A percentile compares a stretch with the other conserved stretches of the same genome.
Conservation (phyloP, 2,797 vertebrate genomes). For the Pangasius mekongensis region DNA sequence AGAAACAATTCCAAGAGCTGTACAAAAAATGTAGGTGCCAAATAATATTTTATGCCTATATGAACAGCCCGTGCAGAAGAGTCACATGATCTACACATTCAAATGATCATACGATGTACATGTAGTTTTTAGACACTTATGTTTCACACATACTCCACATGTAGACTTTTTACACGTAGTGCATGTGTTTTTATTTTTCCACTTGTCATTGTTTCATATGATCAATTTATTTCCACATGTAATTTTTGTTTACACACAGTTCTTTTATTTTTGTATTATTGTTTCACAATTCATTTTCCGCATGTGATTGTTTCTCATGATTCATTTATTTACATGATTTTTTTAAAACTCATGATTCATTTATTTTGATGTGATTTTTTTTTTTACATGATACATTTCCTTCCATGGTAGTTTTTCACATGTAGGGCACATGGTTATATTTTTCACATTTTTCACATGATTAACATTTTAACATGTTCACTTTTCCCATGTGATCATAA, state of each 20-base stretch:
- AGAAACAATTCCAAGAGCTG: conserved; percentile 65
- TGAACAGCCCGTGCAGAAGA: neutral
- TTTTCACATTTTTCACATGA: neutral
- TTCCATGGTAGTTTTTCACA: neutral
- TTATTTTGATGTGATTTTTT: neutral
- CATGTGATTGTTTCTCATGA: neutral
- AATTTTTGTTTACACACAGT: neutral
- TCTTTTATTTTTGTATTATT: neutral
- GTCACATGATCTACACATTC: neutral
- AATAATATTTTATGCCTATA: neutral
- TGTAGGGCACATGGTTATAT: neutral
- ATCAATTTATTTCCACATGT: neutral
- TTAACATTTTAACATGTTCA: neutral
- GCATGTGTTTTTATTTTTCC: neutral
- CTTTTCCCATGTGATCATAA: neutral
- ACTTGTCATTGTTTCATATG: neutral
- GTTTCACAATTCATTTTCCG: neutral
- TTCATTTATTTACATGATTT: neutral
- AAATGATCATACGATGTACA: neutral
- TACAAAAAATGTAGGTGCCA: conserved; percentile 67
- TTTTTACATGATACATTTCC: neutral
- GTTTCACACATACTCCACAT: neutral
- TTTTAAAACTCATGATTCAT: neutral
- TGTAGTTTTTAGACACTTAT: neutral
- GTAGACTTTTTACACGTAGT: neutral